Evolutionary conservation across 2,113 vertebrate genomes (phyloP), one percentile per base, ranked within the genome.

Genomic region (Clarias macrocephalus): DNA sequence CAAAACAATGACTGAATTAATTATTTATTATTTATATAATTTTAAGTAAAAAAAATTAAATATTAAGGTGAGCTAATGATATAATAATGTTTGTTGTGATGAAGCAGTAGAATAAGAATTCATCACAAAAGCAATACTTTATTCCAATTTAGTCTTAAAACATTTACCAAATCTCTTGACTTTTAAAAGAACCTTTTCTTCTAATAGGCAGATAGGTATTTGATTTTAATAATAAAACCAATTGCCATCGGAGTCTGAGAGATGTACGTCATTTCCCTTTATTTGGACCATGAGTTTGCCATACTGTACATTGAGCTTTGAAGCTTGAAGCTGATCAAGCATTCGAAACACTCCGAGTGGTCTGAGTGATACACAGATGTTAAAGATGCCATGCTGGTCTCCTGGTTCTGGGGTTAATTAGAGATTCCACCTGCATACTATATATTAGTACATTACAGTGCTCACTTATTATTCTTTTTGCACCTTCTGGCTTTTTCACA

Each of bases 391-490:
- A 65, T 79, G 16, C 16, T 33, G 57, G 75, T 66, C 30, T 68
- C 63, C 63, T 80, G 60, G 84, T 57, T 76, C 76, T 80, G 52
- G 72, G 87, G 66, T 87, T 94, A 92, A 94, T 92, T 90, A 93
- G 90, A 91, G 90, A 92, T 90, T 82, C 87, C 73, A 60, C 87
- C 90, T 88, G 86, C 86, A 83, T 68, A 48, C 7, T 85, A 83
- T 68, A 48, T 7, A 87, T 84, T 83, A 81, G 88, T 85, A 56
- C 77, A 87, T 80, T 73, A 86, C 86, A 56, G 19, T 79, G 83
- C 82, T 52, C 21, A 48, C 84, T 84, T 84, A 63, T 84, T 81
- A 89, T 59, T 88, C 87, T 60, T 82, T 75, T 79, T 82, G 28
- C 59, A 52, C 72, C 3, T 21, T 79, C 52, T 72, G 57, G 21